Conservation (phyloP, 2,888 invertebrate species). For the Dasypogon diadema region DNA sequence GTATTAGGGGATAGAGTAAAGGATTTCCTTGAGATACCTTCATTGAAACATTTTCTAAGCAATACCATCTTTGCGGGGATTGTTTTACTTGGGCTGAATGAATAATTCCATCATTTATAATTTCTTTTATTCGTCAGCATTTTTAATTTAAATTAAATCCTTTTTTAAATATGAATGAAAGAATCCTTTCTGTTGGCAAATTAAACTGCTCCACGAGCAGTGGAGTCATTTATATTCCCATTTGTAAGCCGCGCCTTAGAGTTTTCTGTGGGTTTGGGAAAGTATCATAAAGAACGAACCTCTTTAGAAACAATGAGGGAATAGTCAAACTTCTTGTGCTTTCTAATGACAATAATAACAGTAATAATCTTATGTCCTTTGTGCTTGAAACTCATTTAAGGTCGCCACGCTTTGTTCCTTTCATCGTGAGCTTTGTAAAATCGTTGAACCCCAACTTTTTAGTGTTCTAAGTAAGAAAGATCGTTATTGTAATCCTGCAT, state of each 20-base stretch:
- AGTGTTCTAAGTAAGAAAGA: not conserved
- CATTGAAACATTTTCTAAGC: not conserved
- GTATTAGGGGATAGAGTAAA: slow-evolving; percentile 19
- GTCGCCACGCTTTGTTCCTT: slow-evolving; percentile 23
- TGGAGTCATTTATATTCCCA: slow-evolving; percentile 37
- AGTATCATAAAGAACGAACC: slow-evolving; percentile 18
- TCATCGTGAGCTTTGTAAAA: not conserved
- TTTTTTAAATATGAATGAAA: slow-evolving; percentile 49
- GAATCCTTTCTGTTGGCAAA: slow-evolving; percentile 44
- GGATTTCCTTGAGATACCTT: slow-evolving; percentile 38
- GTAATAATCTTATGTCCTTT: slow-evolving; percentile 48
- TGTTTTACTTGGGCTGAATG: slow-evolving; percentile 38
- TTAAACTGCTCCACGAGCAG: slow-evolving; percentile 30
- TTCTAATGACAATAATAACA: slow-evolving; percentile 47
- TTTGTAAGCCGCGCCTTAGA: slow-evolving; percentile 17
- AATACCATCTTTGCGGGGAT: slow-evolving; percentile 7
- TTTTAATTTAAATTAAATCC: slow-evolving; percentile 51
- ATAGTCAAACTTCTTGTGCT: slow-evolving; percentile 46
- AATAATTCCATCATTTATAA: slow-evolving; percentile 49
- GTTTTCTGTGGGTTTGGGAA: slow-evolving; percentile 5
- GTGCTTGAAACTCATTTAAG: slow-evolving; percentile 18
- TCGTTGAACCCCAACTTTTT: not conserved
- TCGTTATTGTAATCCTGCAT: slow-evolving; percentile 17
- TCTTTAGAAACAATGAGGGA: slow-evolving; percentile 34
- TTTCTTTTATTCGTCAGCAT: slow-evolving; percentile 46